These are phyloP conservation scores for Perdita meconis DNA, from an alignment of 2,888 invertebrate genomes.

Conservation along the genomic window DNA sequence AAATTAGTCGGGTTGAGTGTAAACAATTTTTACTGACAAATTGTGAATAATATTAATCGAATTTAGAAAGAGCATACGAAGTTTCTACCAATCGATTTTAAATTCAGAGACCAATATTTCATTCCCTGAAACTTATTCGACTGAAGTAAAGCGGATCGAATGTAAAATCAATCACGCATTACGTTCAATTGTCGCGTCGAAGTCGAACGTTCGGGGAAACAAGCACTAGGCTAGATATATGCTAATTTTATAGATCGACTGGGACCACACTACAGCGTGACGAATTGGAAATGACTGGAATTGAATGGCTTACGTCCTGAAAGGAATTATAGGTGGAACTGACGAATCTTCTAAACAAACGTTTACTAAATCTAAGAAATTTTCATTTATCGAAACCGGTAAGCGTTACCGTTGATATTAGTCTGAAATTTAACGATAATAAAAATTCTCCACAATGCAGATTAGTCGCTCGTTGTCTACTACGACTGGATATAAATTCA, in stretches of 20 bases:
- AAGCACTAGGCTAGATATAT: conserved; percentile 6
- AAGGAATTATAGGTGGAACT: neutral
- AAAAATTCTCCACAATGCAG: too few species aligned
- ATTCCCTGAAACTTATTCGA: neutral
- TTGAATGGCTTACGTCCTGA: neutral
- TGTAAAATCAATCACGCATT: conserved; percentile 14
- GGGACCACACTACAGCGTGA: neutral
- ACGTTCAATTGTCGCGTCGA: conserved; percentile 16
- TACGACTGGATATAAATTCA: too few species aligned
- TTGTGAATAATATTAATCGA: too few species aligned
- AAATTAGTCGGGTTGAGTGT: too few species aligned
- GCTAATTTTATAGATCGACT: conserved; percentile 24
- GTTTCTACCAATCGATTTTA: neutral
- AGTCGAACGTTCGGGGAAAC: conserved; percentile 11
- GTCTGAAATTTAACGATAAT: too few species aligned
- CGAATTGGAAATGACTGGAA: neutral
- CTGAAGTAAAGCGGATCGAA: neutral
- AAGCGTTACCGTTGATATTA: too few species aligned
- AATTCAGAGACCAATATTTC: neutral
- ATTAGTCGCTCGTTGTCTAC: too few species aligned
- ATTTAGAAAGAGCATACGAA: neutral
- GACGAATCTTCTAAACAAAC: neutral
- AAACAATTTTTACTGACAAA: too few species aligned
- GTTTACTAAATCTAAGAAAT: neutral
- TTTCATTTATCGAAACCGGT: too few species aligned